phyloP scores from a whole-genome alignment of 2,113 vertebrate genomes.

The Noturus placidus region DNA sequence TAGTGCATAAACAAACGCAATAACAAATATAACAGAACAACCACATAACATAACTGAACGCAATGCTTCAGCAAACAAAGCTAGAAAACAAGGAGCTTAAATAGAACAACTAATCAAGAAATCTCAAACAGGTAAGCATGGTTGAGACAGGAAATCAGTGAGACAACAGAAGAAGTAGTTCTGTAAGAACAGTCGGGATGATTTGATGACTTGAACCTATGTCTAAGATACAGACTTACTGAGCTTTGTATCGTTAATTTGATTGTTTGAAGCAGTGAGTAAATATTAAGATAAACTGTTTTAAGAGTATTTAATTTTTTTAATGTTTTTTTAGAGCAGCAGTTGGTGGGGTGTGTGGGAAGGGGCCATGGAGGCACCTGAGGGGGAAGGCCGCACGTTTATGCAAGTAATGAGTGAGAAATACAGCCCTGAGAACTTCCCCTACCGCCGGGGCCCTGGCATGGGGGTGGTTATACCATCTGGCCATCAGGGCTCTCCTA shows the following conservation, averaged over 20 bases:
- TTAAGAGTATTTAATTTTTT: not conserved
- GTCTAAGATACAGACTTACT: not conserved
- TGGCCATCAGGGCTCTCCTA: constrained; percentile 87
- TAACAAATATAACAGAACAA: no score
- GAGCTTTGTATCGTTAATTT: not conserved
- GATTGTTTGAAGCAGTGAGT: not conserved
- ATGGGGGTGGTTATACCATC: constrained; percentile 85
- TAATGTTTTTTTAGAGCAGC: constrained; percentile 21
- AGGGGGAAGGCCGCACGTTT: constrained; percentile 84
- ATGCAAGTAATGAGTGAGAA: constrained; percentile 98
- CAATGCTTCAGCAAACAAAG: no score
- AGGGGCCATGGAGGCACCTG: constrained; percentile 80
- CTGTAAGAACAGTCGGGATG: not conserved
- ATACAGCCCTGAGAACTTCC: constrained; percentile 98
- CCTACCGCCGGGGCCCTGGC: constrained; percentile 88
- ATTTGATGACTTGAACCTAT: not conserved
- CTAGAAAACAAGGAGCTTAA: no score
- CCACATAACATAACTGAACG: no score
- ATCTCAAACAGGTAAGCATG: no score
- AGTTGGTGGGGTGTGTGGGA: constrained; percentile 55
- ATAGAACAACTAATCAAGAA: no score
- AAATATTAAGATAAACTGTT: not conserved
- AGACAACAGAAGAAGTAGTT: no score
- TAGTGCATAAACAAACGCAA: no score
- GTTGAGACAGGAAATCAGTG: no score